Conservation (phyloP, 2,113 vertebrate genomes). For the Stomatorhinus ivindoensis region DNA sequence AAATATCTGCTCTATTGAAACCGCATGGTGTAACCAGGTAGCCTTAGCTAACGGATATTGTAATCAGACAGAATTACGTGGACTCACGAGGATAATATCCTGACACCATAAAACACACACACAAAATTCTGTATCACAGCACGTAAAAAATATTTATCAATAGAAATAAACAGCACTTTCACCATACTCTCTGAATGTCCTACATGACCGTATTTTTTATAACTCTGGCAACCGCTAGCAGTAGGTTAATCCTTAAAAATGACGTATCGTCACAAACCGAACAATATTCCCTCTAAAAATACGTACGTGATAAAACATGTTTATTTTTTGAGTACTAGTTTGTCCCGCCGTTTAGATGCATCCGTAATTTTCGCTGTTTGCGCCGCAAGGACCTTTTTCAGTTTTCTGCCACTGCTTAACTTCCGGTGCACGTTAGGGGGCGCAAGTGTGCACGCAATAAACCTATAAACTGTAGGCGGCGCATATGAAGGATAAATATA, state of each 20-base stretch:
- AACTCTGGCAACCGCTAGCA: neutral
- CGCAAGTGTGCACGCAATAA: no score
- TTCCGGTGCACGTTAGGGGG: neutral
- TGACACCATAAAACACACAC: neutral
- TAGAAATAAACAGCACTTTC: neutral
- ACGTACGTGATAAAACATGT: slow-evolving; percentile 42
- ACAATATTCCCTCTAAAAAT: neutral
- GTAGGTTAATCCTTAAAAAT: neutral
- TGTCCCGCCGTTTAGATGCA: neutral
- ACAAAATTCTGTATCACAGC: neutral
- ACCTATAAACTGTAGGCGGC: neutral
- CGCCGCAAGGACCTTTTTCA: neutral
- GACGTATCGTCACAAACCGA: neutral
- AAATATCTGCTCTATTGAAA: neutral
- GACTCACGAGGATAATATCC: neutral
- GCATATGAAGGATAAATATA: neutral
- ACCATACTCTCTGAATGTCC: neutral
- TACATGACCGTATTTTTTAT: neutral
- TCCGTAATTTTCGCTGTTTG: neutral
- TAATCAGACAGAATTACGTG: neutral
- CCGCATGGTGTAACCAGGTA: neutral
- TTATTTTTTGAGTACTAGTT: neutral
- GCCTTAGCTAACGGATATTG: neutral
- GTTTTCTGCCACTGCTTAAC: neutral
- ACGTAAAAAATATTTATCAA: neutral